These are phyloP conservation scores for Cyprinodon tularosa DNA, from an alignment of 2,113 vertebrate species.

Conservation along the genomic window DNA sequence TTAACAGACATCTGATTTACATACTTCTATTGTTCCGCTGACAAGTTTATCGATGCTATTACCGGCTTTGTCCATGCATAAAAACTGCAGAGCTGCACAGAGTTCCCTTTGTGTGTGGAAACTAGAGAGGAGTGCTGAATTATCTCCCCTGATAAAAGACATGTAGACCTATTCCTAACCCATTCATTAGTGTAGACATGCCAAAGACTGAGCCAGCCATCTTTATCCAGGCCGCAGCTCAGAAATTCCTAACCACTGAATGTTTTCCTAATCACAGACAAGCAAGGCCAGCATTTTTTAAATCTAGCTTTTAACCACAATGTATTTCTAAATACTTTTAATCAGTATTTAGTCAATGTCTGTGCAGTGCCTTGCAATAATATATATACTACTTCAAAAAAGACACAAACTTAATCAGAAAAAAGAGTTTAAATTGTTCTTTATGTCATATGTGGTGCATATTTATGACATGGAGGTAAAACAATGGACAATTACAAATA, in stretches of 20 bases:
- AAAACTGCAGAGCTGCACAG: slow-evolving; percentile 62
- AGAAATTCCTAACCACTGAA: slow-evolving; percentile 35
- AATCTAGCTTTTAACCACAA: not conserved
- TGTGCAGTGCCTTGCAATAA: not conserved
- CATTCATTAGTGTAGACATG: slow-evolving; percentile 56
- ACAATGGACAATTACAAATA: too few relatives aligned
- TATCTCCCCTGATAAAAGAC: slow-evolving; percentile 69
- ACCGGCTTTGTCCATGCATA: slow-evolving; percentile 55
- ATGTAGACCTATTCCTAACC: slow-evolving; percentile 52
- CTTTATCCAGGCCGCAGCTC: slow-evolving; percentile 19
- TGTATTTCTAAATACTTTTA: not conserved
- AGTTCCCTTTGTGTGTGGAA: slow-evolving; percentile 72
- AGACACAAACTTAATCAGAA: not conserved
- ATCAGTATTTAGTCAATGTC: not conserved
- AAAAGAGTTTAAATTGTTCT: not conserved
- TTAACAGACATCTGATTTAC: slow-evolving; percentile 44
- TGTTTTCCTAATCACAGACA: slow-evolving; percentile 19
- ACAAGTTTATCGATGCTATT: slow-evolving; percentile 39
- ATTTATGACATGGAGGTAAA: not conserved
- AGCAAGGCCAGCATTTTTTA: not conserved
- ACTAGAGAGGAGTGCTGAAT: slow-evolving; percentile 61
- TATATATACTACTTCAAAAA: not conserved
- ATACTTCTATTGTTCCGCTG: slow-evolving; percentile 33
- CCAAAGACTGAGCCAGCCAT: slow-evolving; percentile 43
- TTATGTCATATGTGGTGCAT: not conserved